These are phyloP conservation scores for Hyposmocoma kahamanoa DNA, from an alignment of 1,140 invertebrate genomes.

Conservation along the genomic window DNA sequence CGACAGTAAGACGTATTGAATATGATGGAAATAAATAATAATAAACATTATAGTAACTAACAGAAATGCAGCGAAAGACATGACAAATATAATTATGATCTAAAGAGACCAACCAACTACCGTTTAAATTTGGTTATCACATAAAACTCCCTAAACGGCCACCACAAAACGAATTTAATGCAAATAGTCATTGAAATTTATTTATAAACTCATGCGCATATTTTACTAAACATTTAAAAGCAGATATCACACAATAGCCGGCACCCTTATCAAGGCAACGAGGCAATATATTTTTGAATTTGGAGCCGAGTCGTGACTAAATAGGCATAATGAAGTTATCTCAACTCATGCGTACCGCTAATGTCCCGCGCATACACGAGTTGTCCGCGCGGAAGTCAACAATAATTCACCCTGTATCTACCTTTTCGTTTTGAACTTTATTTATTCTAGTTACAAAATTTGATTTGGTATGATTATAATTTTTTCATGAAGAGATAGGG, in stretches of 20 bases:
- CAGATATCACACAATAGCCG: background rate
- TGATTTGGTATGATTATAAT: background rate
- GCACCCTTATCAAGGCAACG: slow-evolving; percentile 1
- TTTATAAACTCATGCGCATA: background rate
- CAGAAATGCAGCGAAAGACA: too few relatives aligned
- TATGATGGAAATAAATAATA: too few relatives aligned
- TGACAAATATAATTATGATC: too few relatives aligned
- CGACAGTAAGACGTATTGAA: too few relatives aligned
- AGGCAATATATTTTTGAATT: slow-evolving; percentile 4
- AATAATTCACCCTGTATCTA: slow-evolving; percentile 24
- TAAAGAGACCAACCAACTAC: too few relatives aligned
- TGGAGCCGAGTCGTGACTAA: slow-evolving; percentile 1
- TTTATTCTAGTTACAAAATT: too few relatives aligned
- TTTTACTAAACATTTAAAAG: slow-evolving; percentile 4
- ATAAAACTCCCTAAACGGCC: too few relatives aligned
- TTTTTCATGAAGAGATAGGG: slow-evolving; percentile 4
- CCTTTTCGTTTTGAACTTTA: too few relatives aligned
- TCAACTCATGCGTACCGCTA: slow-evolving; percentile 44
- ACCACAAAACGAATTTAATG: too few relatives aligned
- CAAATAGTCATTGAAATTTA: slow-evolving; percentile 3
- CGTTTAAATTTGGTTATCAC: too few relatives aligned
- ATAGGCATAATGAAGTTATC: slow-evolving; percentile 46
- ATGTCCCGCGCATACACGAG: slow-evolving; percentile 63
- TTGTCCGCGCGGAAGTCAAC: slow-evolving; percentile 54
- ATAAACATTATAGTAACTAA: too few relatives aligned